Conservation (phyloP, 2,113 vertebrate species). For the Rhipidura dahli region DNA sequence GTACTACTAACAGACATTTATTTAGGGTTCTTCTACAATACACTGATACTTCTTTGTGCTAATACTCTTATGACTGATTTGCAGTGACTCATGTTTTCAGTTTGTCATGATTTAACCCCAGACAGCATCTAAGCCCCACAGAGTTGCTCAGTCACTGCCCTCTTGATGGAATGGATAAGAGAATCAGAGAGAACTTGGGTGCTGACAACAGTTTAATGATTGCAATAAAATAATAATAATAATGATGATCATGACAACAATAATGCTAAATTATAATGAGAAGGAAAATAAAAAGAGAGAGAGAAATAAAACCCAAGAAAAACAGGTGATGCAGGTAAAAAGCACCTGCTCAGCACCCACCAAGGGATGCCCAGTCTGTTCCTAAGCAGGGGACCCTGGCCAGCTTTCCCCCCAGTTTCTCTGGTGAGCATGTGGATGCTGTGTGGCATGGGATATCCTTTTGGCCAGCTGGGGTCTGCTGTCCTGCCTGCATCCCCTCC, state of each 20-base stretch:
- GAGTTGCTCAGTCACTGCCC: not conserved
- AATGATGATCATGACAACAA: not conserved
- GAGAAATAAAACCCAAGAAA: not conserved
- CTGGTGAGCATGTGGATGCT: not conserved
- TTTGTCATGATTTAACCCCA: not conserved
- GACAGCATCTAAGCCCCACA: not conserved
- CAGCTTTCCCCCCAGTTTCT: not conserved
- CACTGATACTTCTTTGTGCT: not conserved
- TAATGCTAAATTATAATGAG: not conserved
- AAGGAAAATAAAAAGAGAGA: not conserved
- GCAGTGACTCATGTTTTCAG: not conserved
- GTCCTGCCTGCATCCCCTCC: not conserved
- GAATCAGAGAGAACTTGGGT: not conserved
- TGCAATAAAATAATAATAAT: not conserved
- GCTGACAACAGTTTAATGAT: not conserved
- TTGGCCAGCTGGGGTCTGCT: not conserved
- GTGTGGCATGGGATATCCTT: not conserved
- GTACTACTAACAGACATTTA: not conserved
- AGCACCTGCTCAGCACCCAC: not conserved
- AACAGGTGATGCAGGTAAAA: not conserved
- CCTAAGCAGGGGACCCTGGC: rapidly evolving
- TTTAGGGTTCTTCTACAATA: not conserved
- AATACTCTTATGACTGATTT: not conserved
- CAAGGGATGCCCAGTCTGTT: not conserved
- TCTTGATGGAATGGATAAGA: not conserved